These are phyloP conservation scores for Micromys minutus DNA, from an alignment of 2,113 vertebrate species.

Conservation along the genomic window DNA sequence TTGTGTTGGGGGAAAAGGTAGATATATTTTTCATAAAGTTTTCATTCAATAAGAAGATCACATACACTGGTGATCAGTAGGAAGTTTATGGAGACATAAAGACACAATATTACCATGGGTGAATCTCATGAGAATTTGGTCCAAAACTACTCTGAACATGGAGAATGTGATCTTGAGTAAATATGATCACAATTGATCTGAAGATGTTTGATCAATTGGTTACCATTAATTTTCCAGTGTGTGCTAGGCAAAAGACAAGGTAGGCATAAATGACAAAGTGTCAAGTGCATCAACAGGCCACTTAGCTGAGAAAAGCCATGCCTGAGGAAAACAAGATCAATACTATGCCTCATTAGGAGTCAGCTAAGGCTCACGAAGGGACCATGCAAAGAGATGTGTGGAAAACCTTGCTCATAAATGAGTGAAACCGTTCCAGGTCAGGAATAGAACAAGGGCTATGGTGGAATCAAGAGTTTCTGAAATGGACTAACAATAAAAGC, in stretches of 20 bases:
- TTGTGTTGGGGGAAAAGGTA: background rate
- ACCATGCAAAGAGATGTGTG: background rate
- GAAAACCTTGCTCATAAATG: background rate
- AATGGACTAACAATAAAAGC: background rate
- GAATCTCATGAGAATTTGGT: background rate
- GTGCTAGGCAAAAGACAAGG: background rate
- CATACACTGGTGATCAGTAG: too few species aligned
- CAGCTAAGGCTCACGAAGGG: background rate
- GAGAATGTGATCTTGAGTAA: background rate
- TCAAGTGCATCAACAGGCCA: background rate
- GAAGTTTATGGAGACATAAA: background rate
- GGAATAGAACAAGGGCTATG: background rate
- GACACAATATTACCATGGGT: background rate
- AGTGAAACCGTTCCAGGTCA: background rate
- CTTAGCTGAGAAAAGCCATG: background rate
- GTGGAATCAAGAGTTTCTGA: background rate
- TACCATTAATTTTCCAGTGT: background rate
- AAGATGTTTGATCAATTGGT: background rate
- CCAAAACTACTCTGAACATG: background rate
- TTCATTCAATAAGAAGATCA: background rate
- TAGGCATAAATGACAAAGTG: background rate
- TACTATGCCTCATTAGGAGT: background rate
- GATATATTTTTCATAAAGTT: background rate
- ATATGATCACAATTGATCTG: background rate
- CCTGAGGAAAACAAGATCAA: background rate